Conservation (phyloP, 2,113 vertebrate species). For the Callipepla californica region DNA sequence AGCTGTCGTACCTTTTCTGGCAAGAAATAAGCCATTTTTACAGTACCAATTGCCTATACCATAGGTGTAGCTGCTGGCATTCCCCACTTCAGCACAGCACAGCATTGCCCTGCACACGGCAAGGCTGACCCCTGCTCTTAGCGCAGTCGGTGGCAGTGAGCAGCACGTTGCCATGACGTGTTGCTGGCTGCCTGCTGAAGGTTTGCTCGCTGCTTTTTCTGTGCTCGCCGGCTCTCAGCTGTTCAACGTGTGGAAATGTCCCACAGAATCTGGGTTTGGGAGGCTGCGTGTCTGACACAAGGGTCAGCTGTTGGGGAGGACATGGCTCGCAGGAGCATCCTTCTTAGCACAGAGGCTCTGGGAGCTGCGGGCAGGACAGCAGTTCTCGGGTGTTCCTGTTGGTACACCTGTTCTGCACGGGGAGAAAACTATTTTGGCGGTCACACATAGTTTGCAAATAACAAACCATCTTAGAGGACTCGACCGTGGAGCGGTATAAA, state of each 20-base stretch:
- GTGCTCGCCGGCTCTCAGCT: background rate
- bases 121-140: background rate
- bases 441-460: slow-evolving; percentile 23
- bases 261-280: background rate
- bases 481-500: background rate
- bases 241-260: background rate
- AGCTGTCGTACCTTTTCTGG: background rate
- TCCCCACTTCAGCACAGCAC: background rate
- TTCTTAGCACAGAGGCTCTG: background rate
- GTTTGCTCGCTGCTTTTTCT: background rate
- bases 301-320: background rate
- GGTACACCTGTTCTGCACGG: background rate
- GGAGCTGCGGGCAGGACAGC: background rate
- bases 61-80: rapidly evolving
- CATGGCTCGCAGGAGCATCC: background rate
- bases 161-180: background rate
- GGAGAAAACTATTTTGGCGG: background rate
- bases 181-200: background rate
- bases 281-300: background rate
- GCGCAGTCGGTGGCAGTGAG: background rate
- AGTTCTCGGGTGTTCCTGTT: background rate
- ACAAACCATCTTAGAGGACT: background rate
- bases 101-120: rapidly evolving
- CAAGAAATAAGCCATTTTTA: rapidly evolving
- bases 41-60: background rate